Conservation (phyloP, 2,113 vertebrate genomes). For the Barnardius zonarius region DNA sequence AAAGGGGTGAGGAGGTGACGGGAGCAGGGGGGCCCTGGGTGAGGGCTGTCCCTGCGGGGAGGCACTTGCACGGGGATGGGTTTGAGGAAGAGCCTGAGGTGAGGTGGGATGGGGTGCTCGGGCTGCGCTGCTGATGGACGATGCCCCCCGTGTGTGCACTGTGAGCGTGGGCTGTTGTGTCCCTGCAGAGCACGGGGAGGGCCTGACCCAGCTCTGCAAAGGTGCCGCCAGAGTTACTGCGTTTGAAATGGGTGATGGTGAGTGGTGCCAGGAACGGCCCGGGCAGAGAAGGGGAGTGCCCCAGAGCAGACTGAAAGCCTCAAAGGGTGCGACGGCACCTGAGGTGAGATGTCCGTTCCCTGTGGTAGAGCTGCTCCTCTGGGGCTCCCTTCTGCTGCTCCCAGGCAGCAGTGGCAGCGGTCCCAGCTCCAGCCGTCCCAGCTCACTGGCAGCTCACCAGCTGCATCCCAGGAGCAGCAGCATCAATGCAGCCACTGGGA, state of each 20-base stretch:
- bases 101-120: too few species aligned
- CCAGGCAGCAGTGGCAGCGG: neutral
- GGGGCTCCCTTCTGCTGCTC: neutral
- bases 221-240: neutral
- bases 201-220: neutral
- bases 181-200: neutral
- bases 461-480: neutral
- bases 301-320: neutral
- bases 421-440: accelerated
- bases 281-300: accelerated
- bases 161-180: neutral
- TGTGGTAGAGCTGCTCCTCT: neutral
- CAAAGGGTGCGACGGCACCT: accelerated
- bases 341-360: neutral
- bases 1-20: accelerated
- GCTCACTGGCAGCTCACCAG: neutral
- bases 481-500: neutral
- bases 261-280: neutral
- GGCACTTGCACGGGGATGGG: accelerated
- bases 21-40: accelerated
- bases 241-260: accelerated
- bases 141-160: neutral
- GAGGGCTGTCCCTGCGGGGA: accelerated
- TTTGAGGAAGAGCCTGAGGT: neutral
- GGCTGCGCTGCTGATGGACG: neutral